These are phyloP conservation scores for Heterodera filipjevi DNA, from an alignment of 2,888 invertebrate genomes.

Conservation along the genomic window DNA sequence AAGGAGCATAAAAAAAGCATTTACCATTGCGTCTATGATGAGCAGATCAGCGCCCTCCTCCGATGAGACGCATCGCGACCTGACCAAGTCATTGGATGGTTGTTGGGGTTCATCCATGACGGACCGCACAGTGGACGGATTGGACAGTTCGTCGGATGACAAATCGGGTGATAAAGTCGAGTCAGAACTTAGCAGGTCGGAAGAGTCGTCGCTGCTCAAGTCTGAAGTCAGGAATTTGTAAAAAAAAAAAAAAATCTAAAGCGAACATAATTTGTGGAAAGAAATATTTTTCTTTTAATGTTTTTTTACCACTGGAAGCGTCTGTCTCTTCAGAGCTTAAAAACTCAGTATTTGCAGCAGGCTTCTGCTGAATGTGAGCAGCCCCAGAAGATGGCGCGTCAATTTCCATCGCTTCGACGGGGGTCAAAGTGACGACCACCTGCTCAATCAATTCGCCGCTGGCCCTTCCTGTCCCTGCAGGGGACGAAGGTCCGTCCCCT, in stretches of 20 bases:
- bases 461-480: background rate
- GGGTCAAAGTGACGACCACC: constrained; percentile 10
- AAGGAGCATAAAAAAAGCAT: background rate
- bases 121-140: constrained; percentile 1
- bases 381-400: background rate
- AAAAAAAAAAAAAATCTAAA: background rate
- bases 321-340: background rate
- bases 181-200: background rate
- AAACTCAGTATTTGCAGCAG: background rate
- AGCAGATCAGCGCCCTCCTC: constrained; percentile 1
- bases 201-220: constrained; percentile 1
- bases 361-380: constrained; percentile 4
- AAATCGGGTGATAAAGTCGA: constrained; percentile 4
- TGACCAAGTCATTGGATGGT: background rate
- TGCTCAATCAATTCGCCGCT: constrained; percentile 17
- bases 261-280: background rate
- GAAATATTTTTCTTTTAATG: background rate
- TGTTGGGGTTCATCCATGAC: background rate
- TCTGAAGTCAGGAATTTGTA: background rate
- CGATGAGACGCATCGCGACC: background rate
- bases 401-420: constrained; percentile 1
- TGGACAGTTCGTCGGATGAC: constrained; percentile 12
- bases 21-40: background rate
- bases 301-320: constrained; percentile 12
- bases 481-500: background rate